These are phyloP conservation scores for Benitochromis conjunctus DNA, from an alignment of 2,113 vertebrate genomes.

Conservation along the genomic window DNA sequence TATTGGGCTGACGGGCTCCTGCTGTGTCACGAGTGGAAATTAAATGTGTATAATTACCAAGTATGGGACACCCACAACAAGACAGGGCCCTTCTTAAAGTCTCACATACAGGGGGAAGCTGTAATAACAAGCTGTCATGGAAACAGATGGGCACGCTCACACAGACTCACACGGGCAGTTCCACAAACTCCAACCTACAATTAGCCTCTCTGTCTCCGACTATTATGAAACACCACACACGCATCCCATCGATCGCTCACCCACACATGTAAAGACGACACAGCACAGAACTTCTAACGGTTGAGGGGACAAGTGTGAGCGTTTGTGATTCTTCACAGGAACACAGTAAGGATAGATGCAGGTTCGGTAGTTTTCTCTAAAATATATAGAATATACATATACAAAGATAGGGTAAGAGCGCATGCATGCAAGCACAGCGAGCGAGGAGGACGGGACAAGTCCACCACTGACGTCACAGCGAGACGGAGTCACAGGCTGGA, in stretches of 20 bases:
- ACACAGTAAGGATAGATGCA: conserved; percentile 47
- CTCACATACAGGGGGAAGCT: conserved; percentile 33
- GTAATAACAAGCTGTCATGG: conserved; percentile 56
- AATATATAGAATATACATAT: conserved; percentile 42
- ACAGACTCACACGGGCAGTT: conserved; percentile 9
- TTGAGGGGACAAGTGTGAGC: conserved; percentile 3
- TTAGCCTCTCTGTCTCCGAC: conserved; percentile 4
- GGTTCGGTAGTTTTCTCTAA: conserved; percentile 1
- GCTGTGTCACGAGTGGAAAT: conserved; percentile 33
- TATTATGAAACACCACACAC: conserved; percentile 18
- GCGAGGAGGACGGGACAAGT: conserved; percentile 77
- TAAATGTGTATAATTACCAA: conserved; percentile 51
- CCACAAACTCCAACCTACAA: conserved; percentile 19
- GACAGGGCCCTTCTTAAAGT: conserved; percentile 32
- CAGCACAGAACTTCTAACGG: conserved; percentile 2
- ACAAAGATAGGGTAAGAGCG: conserved; percentile 62
- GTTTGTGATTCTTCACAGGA: conserved; percentile 11
- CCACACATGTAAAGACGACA: conserved; percentile 25
- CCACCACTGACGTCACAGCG: conserved; percentile 81
- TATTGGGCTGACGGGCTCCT: conserved; percentile 8
- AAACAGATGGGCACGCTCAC: conserved; percentile 5
- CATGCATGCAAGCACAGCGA: conserved; percentile 81
- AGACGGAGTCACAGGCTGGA: conserved; percentile 78
- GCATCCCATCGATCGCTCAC: conserved; percentile 3
- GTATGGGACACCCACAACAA: conserved; percentile 30